Conservation (phyloP, 2,888 invertebrate species). For the Parochlus steinenii region DNA sequence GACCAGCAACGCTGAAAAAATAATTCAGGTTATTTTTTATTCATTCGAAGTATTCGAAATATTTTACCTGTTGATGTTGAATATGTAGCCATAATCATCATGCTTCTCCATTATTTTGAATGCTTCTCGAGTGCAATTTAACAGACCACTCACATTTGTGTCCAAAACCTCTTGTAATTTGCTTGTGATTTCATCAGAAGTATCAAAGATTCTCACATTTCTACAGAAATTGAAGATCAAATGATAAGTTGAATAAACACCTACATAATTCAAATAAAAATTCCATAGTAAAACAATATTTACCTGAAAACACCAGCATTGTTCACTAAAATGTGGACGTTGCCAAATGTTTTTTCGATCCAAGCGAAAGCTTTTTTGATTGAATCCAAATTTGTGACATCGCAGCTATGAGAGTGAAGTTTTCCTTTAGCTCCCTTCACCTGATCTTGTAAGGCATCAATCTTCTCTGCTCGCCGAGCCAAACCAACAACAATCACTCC, state of each 20-base stretch:
- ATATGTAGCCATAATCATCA: too few relatives aligned
- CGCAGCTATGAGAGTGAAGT: slow-evolving; percentile 31
- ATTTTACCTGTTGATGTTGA: too few relatives aligned
- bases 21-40: too few relatives aligned
- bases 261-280: too few relatives aligned
- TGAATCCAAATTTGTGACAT: slow-evolving; percentile 35
- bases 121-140: slow-evolving; percentile 15
- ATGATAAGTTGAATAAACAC: too few relatives aligned
- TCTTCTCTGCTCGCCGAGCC: slow-evolving; percentile 7
- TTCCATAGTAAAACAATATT: too few relatives aligned
- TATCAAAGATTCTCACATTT: too few relatives aligned
- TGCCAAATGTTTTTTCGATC: slow-evolving; percentile 34
- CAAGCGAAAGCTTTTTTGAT: slow-evolving; percentile 35
- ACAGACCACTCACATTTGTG: slow-evolving; percentile 15
- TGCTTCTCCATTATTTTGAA: too few relatives aligned
- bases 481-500: slow-evolving; percentile 11
- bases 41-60: too few relatives aligned
- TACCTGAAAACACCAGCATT: too few relatives aligned
- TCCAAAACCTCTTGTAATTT: slow-evolving; percentile 14
- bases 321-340: slow-evolving; percentile 40
- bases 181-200: too few relatives aligned
- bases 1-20: slow-evolving; percentile 22
- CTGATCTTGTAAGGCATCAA: slow-evolving; percentile 2
- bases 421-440: not conserved
- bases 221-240: too few relatives aligned